phyloP scores from a whole-genome alignment of 2,888 invertebrate species.

The Lycocerus yunnanus region DNA sequence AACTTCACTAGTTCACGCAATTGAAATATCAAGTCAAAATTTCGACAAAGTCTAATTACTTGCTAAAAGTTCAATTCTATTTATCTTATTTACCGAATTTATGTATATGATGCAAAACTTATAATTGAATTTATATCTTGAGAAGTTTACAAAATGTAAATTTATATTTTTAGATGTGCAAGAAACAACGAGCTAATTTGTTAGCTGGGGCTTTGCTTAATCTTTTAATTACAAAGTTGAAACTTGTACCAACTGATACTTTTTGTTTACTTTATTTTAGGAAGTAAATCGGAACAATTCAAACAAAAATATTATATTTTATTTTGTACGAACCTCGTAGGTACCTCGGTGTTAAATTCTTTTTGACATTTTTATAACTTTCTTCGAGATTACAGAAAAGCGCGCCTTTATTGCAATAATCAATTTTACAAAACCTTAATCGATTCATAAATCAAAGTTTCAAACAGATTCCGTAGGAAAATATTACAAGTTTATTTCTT shows the following conservation, averaged over 20 bases:
- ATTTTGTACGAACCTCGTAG: too few species aligned
- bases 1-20: background rate
- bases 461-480: constrained; percentile 9
- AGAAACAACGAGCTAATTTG: background rate
- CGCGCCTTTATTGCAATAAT: background rate
- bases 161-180: background rate
- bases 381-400: background rate
- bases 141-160: background rate
- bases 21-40: background rate
- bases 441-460: constrained; percentile 13
- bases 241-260: background rate
- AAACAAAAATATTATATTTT: background rate
- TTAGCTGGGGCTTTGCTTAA: background rate
- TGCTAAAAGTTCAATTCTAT: background rate
- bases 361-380: background rate
- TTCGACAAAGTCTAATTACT: background rate
- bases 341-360: background rate
- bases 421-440: background rate
- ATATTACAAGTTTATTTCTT: constrained; percentile 16
- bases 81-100: background rate
- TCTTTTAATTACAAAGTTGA: background rate
- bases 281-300: background rate
- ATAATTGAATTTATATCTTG: background rate
- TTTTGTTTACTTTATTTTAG: background rate
- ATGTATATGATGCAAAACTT: background rate